Evolutionary conservation across 2,113 vertebrate species (phyloP).

Genomic region (Mystacornis crossleyi): DNA sequence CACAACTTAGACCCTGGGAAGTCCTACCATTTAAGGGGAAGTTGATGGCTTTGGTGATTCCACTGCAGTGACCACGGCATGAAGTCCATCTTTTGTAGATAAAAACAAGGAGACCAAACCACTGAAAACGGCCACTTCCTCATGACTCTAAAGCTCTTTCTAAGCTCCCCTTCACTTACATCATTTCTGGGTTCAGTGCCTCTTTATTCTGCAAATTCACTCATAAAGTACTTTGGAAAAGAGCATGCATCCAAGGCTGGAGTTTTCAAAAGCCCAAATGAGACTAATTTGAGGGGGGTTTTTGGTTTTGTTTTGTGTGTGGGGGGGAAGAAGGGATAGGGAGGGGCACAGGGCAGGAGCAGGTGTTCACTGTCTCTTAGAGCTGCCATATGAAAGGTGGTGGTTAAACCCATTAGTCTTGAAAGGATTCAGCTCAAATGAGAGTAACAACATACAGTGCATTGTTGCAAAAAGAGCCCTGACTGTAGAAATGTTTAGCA

Average conservation of each 20-base stretch:
- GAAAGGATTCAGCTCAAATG: not conserved
- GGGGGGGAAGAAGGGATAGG: not conserved
- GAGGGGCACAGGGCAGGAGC: not conserved
- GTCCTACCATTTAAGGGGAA: not conserved
- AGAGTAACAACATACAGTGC: not conserved
- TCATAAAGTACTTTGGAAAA: not conserved
- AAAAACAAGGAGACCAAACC: not conserved
- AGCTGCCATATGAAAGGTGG: not conserved
- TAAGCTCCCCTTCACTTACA: not conserved
- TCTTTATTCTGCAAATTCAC: not conserved
- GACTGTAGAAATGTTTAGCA: not conserved
- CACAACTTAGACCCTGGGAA: not conserved
- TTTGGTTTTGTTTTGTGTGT: not conserved
- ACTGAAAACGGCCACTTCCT: not conserved
- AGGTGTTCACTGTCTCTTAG: not conserved
- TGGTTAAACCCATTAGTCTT: not conserved
- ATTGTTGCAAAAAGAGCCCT: not conserved
- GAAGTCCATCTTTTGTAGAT: not conserved
- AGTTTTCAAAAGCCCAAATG: not conserved
- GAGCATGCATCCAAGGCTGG: not conserved
- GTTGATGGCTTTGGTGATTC: not conserved
- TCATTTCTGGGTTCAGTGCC: not conserved
- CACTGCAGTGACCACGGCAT: not conserved
- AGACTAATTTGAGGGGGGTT: not conserved
- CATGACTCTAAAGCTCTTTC: not conserved